Evolutionary conservation across 2,113 vertebrate genomes (phyloP).

Genomic region (Toxotes jaculatrix): DNA sequence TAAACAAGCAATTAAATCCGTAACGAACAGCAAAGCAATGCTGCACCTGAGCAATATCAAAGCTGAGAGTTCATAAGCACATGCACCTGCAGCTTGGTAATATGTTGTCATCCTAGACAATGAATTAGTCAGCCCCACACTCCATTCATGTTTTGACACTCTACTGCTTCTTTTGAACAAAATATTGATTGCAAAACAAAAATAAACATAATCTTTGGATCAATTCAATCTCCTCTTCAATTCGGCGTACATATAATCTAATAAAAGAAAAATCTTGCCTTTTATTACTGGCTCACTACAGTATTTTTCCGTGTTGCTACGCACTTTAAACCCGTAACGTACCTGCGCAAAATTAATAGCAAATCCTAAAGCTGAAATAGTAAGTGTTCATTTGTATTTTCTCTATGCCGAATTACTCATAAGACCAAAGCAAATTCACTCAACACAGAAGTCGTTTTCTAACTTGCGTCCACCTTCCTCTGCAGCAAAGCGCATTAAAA

Average conservation of each 20-base stretch:
- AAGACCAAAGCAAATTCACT: background rate
- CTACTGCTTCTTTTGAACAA: rapidly evolving
- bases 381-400: background rate
- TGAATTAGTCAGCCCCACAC: background rate
- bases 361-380: background rate
- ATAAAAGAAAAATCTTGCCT: background rate
- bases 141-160: background rate
- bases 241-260: background rate
- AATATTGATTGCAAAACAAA: rapidly evolving
- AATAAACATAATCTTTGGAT: rapidly evolving
- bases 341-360: background rate
- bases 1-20: no score
- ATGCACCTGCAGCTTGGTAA: no score
- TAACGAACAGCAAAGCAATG: no score
- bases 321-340: no score
- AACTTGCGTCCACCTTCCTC: rapidly evolving
- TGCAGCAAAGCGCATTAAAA: background rate
- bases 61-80: no score
- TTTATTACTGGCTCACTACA: background rate
- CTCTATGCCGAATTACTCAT: background rate
- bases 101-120: no score
- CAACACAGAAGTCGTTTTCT: rapidly evolving
- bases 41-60: no score
- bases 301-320: no score
- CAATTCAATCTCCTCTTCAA: rapidly evolving